A percentile compares a stretch with the other conserved stretches of the same genome.
These are phyloP conservation scores for Meloidogyne floridensis DNA, from an alignment of 1,140 invertebrate genomes.

Conservation along the genomic window DNA sequence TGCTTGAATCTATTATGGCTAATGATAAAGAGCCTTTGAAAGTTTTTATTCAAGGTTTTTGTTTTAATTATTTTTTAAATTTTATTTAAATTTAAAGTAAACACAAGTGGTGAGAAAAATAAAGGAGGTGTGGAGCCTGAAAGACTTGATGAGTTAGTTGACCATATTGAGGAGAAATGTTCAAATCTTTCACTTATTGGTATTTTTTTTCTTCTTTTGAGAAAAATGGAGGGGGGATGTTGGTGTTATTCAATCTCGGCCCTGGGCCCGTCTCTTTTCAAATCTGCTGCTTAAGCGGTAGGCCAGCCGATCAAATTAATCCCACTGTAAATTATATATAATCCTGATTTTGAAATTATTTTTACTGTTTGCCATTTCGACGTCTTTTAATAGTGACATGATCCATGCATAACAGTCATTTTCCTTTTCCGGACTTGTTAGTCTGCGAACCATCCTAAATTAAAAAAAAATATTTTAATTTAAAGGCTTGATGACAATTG, in stretches of 20 bases:
- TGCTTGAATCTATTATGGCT: conserved; percentile 77
- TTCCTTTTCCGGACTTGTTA: no score
- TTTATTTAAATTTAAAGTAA: conserved; percentile 70
- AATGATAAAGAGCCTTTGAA: conserved; percentile 70
- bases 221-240: no score
- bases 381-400: no score
- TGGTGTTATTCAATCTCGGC: no score
- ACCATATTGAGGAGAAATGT: conserved; percentile 79
- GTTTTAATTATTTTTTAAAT: neutral
- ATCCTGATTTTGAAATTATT: no score
- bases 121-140: conserved; percentile 80
- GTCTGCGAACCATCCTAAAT: no score
- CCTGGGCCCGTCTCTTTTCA: no score
- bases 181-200: conserved; percentile 75
- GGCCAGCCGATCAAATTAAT: no score
- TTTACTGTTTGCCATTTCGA: no score
- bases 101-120: conserved; percentile 88
- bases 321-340: no score
- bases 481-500: conserved; percentile 93
- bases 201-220: neutral
- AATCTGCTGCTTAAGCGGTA: no score
- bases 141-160: conserved; percentile 73
- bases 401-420: no score
- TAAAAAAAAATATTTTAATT: neutral
- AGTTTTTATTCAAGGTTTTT: conserved; percentile 78